Conservation (phyloP, 2,797 vertebrate species). For the Amblyopsis hoosieri region DNA sequence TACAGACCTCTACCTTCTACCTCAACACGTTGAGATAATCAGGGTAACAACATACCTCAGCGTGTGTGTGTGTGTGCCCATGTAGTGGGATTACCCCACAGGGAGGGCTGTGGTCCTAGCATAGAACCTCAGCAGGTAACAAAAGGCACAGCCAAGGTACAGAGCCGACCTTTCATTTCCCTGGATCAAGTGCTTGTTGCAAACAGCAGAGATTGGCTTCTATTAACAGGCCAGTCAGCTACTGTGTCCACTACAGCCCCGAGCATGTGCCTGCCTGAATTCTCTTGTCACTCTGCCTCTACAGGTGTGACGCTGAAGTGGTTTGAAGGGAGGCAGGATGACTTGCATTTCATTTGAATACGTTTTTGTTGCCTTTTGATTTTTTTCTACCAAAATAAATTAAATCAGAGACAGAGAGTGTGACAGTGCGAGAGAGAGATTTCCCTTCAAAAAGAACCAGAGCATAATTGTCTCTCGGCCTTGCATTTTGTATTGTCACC, state of each 20-base stretch:
- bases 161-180: conserved; percentile 49
- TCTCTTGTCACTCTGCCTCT: conserved; percentile 29
- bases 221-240: conserved; percentile 45
- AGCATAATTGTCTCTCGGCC: conserved; percentile 27
- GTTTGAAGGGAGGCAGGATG: conserved; percentile 15
- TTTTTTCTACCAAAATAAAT: conserved; percentile 40
- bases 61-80: neutral
- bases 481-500: conserved; percentile 27
- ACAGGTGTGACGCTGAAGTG: conserved; percentile 30
- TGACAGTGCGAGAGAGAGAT: neutral
- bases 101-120: conserved; percentile 37
- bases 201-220: conserved; percentile 46
- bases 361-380: conserved; percentile 31
- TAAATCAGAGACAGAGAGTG: conserved; percentile 25
- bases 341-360: conserved; percentile 56
- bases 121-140: conserved; percentile 14
- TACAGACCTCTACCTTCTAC: neutral
- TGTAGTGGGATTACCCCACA: conserved; percentile 40
- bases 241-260: conserved; percentile 2
- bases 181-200: conserved; percentile 48
- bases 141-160: conserved; percentile 23
- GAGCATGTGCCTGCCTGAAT: neutral
- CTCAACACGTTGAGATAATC: conserved; percentile 21
- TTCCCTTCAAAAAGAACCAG: conserved; percentile 18
- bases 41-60: conserved; percentile 21